A percentile compares a stretch with the other conserved stretches of the same genome.
Evolutionary conservation across 2,113 vertebrate genomes (phyloP).

Genomic region (Ophiodon elongatus): DNA sequence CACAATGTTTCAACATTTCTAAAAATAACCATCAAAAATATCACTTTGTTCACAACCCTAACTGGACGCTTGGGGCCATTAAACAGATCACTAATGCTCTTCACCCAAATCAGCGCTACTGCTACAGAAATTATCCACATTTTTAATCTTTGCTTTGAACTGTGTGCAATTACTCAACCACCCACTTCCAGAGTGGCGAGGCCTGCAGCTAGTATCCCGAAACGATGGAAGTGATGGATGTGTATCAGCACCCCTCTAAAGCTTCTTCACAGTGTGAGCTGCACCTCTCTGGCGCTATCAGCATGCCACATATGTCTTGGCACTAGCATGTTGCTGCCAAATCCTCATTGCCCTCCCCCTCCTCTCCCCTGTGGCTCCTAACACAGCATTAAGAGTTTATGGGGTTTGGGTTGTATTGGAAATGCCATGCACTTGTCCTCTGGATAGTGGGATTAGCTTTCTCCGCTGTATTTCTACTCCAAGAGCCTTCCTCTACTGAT

Average conservation of each 20-base stretch:
- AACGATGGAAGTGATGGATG: constrained; percentile 67
- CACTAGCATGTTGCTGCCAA: constrained; percentile 78
- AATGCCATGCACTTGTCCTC: constrained; percentile 60
- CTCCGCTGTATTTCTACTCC: constrained; percentile 66
- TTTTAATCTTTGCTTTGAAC: constrained; percentile 59
- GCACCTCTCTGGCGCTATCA: constrained; percentile 76
- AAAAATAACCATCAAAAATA: constrained; percentile 66
- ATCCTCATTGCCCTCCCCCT: constrained; percentile 63
- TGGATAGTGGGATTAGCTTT: constrained; percentile 68
- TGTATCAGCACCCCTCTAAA: constrained; percentile 65
- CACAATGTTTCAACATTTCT: constrained; percentile 42
- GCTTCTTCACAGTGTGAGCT: constrained; percentile 70
- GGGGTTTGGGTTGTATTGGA: constrained; percentile 69
- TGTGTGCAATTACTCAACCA: constrained; percentile 34
- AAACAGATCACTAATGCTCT: constrained; percentile 45
- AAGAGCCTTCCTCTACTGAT: constrained; percentile 72
- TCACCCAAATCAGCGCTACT: constrained; percentile 13
- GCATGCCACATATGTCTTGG: constrained; percentile 82
- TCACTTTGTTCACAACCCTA: constrained; percentile 54
- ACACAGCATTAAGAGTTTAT: constrained; percentile 78
- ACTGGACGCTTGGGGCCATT: constrained; percentile 32
- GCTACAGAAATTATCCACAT: constrained; percentile 48
- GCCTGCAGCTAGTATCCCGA: constrained; percentile 41
- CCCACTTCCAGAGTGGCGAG: constrained; percentile 34
- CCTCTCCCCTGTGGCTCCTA: constrained; percentile 70